Conservation (phyloP, 37 sponge, comb jelly and placozoan species). For the Oscarella lobularis region DNA sequence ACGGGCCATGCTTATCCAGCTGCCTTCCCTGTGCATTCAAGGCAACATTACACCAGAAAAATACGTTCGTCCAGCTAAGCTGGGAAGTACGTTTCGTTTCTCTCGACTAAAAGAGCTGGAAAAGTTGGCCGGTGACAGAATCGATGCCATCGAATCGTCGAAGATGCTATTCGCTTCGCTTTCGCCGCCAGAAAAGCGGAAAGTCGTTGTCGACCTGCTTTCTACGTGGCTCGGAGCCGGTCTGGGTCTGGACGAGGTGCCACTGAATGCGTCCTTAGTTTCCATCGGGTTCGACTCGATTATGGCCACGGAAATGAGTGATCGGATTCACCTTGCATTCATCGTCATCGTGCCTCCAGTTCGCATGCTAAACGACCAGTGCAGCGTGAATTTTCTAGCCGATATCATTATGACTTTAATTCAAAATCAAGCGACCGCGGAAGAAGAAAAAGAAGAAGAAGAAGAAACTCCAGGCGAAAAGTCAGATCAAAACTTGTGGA, state of each 20-base stretch:
- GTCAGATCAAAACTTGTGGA: too few relatives aligned
- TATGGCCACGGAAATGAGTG: not conserved
- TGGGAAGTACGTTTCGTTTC: too few relatives aligned
- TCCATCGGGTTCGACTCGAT: not conserved
- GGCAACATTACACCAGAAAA: not conserved
- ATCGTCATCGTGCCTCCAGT: not conserved
- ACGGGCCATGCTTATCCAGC: not conserved
- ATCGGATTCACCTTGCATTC: not conserved
- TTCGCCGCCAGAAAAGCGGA: not conserved
- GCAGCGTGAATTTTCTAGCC: not conserved
- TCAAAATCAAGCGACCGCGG: not conserved
- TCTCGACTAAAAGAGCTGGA: not conserved
- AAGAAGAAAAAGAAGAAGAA: not conserved
- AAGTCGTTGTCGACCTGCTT: not conserved
- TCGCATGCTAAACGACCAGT: not conserved
- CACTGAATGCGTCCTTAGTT: not conserved
- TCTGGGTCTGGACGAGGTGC: not conserved
- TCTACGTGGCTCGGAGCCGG: not conserved
- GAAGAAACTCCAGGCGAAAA: too few relatives aligned
- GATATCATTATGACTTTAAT: not conserved
- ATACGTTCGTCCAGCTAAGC: not conserved
- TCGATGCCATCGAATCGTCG: not conserved
- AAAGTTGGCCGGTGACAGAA: not conserved
- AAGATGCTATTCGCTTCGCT: not conserved
- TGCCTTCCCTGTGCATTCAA: not conserved